Percentiles rank a stretch among this genome's conserved stretches.
phyloP scores from a whole-genome alignment of 2,888 invertebrate species.

The Entomobrya proxima region DNA sequence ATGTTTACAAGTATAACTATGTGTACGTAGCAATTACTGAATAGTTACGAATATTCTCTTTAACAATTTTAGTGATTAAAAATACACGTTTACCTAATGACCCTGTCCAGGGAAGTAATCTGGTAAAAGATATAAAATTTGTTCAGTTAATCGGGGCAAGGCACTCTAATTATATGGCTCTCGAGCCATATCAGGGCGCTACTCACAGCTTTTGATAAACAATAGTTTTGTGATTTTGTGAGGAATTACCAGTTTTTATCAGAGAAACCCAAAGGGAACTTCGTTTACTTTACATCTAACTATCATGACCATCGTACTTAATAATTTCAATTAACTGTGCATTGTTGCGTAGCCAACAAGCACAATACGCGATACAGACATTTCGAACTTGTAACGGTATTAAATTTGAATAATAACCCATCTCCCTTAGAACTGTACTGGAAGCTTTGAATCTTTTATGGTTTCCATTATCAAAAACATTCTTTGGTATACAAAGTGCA shows the following conservation, averaged over 20 bases:
- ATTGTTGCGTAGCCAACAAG: too few relatives aligned
- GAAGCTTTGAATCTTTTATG: too few relatives aligned
- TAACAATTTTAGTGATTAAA: too few relatives aligned
- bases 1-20: too few relatives aligned
- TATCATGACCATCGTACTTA: neutral
- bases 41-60: too few relatives aligned
- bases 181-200: conserved; percentile 28
- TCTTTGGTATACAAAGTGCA: too few relatives aligned
- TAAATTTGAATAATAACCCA: too few relatives aligned
- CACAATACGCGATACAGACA: neutral
- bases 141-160: conserved; percentile 47
- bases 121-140: conserved; percentile 33
- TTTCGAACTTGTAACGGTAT: neutral
- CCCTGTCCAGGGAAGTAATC: conserved; percentile 47
- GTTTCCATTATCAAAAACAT: too few relatives aligned
- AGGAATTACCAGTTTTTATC: neutral
- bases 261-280: too few relatives aligned
- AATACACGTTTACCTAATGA: conserved; percentile 35
- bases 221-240: neutral
- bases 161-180: conserved; percentile 48
- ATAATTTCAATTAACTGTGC: neutral
- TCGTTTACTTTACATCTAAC: too few relatives aligned
- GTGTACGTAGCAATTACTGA: too few relatives aligned
- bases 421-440: too few relatives aligned
- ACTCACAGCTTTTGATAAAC: conserved; percentile 13